Evolutionary conservation across 2,113 vertebrate genomes (phyloP).

Genomic region (Oxyura jamaicensis): DNA sequence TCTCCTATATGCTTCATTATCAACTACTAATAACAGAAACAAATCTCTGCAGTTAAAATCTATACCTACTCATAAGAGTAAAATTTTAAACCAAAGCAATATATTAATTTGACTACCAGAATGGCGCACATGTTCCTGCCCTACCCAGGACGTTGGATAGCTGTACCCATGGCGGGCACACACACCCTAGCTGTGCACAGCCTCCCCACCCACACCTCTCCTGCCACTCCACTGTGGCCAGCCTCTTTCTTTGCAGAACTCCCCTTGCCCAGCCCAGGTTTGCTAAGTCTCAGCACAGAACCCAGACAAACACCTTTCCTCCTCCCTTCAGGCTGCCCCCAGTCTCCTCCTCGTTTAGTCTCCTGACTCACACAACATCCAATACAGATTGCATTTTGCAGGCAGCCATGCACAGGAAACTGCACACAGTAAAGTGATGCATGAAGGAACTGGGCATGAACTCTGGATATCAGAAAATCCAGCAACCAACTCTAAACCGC

Average conservation of each 20-base stretch:
- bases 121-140: background rate
- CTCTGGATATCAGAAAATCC: background rate
- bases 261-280: background rate
- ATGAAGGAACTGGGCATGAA: background rate
- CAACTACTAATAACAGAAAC: background rate
- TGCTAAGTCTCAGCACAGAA: background rate
- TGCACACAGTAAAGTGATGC: background rate
- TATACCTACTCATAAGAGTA: background rate
- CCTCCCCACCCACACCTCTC: background rate
- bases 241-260: background rate
- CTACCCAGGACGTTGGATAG: background rate
- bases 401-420: background rate
- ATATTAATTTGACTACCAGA: background rate
- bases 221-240: background rate
- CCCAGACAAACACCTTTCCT: background rate
- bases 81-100: background rate
- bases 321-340: background rate
- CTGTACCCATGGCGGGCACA: too few relatives aligned
- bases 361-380: background rate
- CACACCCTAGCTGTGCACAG: background rate
- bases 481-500: background rate
- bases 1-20: background rate
- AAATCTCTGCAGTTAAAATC: background rate
- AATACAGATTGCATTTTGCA: background rate
- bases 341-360: background rate